A percentile compares a stretch with the other conserved stretches of the same genome.
phyloP scores from a whole-genome alignment of 1,140 invertebrate species.

The Helicoverpa armigera region DNA sequence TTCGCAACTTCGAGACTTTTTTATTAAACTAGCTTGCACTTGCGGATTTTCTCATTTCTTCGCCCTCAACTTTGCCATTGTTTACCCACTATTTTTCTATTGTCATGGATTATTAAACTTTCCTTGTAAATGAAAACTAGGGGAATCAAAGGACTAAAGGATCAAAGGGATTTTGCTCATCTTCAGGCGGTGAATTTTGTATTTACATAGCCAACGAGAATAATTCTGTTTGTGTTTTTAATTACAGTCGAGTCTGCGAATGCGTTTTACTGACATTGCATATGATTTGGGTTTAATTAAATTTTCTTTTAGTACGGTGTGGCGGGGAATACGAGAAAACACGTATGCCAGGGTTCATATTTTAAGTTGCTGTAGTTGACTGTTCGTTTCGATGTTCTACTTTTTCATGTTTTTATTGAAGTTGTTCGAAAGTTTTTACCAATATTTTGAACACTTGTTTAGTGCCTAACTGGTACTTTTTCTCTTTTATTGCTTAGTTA shows the following conservation, averaged over 20 bases:
- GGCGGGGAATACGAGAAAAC: neutral
- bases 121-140: constrained; percentile 28
- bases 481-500: too few species aligned
- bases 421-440: too few species aligned
- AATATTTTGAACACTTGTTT: too few species aligned
- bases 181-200: neutral
- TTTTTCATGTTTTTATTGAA: neutral
- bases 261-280: constrained; percentile 21
- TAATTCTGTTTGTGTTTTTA: constrained; percentile 32
- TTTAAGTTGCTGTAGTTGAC: neutral
- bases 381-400: neutral
- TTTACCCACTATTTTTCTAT: constrained; percentile 22
- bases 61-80: constrained; percentile 16
- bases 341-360: neutral
- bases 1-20: constrained; percentile 50
- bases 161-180: neutral
- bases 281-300: constrained; percentile 39
- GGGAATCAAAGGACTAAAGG: constrained; percentile 10
- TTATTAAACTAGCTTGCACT: constrained; percentile 30
- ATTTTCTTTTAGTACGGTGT: constrained; percentile 23
- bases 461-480: too few species aligned
- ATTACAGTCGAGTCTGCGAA: constrained; percentile 1
- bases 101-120: constrained; percentile 28
- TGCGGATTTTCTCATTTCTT: constrained; percentile 23
- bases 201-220: neutral